phyloP scores from a whole-genome alignment of 2,888 invertebrate species.

The Perithous albicinctus region DNA sequence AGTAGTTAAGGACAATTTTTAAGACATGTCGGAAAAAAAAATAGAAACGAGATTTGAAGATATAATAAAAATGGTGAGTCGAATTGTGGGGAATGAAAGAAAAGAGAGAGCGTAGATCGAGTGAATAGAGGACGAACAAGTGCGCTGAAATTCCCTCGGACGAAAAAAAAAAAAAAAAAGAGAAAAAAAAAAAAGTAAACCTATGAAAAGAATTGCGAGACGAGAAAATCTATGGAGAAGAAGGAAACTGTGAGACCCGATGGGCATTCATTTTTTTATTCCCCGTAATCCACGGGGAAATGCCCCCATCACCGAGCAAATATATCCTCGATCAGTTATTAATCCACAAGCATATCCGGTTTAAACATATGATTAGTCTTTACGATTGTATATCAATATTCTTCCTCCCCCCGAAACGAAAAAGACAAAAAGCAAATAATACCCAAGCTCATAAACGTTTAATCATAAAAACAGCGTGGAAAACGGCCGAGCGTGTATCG shows the following conservation, averaged over 20 bases:
- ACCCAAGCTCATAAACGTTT: constrained; percentile 55
- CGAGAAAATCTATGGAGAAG: not conserved
- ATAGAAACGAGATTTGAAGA: constrained; percentile 51
- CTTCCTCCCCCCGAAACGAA: constrained; percentile 40
- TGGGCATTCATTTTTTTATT: constrained; percentile 60
- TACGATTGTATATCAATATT: constrained; percentile 64
- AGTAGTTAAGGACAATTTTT: constrained; percentile 83
- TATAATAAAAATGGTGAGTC: constrained; percentile 44
- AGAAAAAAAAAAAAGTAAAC: too few species aligned
- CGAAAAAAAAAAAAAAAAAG: not conserved
- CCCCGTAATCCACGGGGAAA: constrained; percentile 53
- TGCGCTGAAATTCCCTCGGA: constrained; percentile 41
- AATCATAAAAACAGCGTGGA: constrained; percentile 19
- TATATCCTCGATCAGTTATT: constrained; percentile 56
- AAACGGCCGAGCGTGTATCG: constrained; percentile 28
- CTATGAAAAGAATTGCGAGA: not conserved
- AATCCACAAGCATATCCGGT: constrained; percentile 81
- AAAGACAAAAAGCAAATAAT: constrained; percentile 18
- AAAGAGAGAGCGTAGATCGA: constrained; percentile 39
- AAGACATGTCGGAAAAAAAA: constrained; percentile 74
- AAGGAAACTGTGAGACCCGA: constrained; percentile 48
- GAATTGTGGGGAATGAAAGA: constrained; percentile 54
- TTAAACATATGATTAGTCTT: constrained; percentile 80
- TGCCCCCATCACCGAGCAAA: constrained; percentile 57
- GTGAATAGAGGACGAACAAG: constrained; percentile 40